Evolutionary conservation across 2,113 vertebrate species (phyloP).

Genomic region (Vidua macroura): DNA sequence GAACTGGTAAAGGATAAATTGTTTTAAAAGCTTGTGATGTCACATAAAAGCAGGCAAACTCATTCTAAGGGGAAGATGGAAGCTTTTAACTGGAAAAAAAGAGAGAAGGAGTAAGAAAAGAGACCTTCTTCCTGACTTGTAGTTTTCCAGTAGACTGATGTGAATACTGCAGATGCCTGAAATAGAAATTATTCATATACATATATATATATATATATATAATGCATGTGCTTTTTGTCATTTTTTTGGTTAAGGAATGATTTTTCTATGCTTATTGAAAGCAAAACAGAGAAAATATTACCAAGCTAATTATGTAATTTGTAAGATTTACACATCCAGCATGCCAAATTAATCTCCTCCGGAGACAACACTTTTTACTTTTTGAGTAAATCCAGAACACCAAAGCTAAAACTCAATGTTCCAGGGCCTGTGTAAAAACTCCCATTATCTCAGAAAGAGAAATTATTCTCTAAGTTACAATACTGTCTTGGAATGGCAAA

Average conservation of each 20-base stretch:
- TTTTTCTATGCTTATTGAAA: neutral
- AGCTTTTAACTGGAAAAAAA: slow-evolving; percentile 23
- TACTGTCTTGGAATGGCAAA: slow-evolving; percentile 19
- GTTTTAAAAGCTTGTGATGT: slow-evolving; percentile 20
- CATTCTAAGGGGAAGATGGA: slow-evolving; percentile 9
- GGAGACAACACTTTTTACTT: neutral
- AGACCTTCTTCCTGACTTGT: neutral
- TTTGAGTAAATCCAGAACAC: neutral
- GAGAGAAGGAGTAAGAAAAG: no score
- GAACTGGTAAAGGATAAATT: slow-evolving; percentile 30
- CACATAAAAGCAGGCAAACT: slow-evolving; percentile 22
- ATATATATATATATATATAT: neutral
- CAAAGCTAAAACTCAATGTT: neutral
- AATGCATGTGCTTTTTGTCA: neutral
- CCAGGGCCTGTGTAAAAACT: slow-evolving; percentile 4
- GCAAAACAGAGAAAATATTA: neutral
- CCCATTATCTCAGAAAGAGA: slow-evolving; percentile 30
- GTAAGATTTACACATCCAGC: neutral
- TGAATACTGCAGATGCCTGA: neutral
- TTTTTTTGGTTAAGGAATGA: neutral
- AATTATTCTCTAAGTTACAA: slow-evolving; percentile 22
- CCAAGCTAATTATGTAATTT: neutral
- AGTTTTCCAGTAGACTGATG: neutral
- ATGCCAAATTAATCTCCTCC: neutral
- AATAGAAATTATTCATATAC: neutral